Evolutionary conservation across 2,888 invertebrate species (phyloP).

Genomic region (Ophioninae sp.): DNA sequence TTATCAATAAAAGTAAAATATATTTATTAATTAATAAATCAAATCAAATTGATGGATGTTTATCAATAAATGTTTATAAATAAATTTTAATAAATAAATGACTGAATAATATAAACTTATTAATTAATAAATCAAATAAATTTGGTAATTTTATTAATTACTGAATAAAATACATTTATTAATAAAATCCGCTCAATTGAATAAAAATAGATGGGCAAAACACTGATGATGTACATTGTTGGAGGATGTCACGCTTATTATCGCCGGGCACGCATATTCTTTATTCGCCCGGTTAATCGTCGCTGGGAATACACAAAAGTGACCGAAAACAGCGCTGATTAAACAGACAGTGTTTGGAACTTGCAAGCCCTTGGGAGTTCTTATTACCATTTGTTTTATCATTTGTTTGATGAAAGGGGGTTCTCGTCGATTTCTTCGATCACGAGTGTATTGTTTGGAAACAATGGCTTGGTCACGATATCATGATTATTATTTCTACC

Average conservation of each 20-base stretch:
- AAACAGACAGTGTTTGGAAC: conserved; percentile 43
- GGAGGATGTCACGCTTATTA: conserved; percentile 37
- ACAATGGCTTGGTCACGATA: conserved; percentile 18
- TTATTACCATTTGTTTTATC: conserved; percentile 37
- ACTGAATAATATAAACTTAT: too few species aligned
- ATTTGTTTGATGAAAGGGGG: conserved; percentile 38
- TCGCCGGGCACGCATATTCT: conserved; percentile 43
- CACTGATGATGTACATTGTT: neutral
- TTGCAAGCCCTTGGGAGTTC: conserved; percentile 43
- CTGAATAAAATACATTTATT: too few species aligned
- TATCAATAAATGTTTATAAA: too few species aligned
- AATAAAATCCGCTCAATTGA: too few species aligned
- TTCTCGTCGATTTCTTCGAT: conserved; percentile 43
- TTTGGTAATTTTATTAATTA: too few species aligned
- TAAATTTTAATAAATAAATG: too few species aligned
- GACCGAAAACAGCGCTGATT: conserved; percentile 19
- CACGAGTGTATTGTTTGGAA: conserved; percentile 27
- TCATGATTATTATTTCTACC: conserved; percentile 7
- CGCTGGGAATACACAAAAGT: conserved; percentile 17
- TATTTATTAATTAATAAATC: too few species aligned
- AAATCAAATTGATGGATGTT: too few species aligned
- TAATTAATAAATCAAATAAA: too few species aligned
- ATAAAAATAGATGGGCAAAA: too few species aligned
- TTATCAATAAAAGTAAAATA: too few species aligned
- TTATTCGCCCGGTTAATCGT: conserved; percentile 25